These are phyloP conservation scores for Cremastobaeus sp. DNA, from an alignment of 2,888 invertebrate species.

Conservation along the genomic window DNA sequence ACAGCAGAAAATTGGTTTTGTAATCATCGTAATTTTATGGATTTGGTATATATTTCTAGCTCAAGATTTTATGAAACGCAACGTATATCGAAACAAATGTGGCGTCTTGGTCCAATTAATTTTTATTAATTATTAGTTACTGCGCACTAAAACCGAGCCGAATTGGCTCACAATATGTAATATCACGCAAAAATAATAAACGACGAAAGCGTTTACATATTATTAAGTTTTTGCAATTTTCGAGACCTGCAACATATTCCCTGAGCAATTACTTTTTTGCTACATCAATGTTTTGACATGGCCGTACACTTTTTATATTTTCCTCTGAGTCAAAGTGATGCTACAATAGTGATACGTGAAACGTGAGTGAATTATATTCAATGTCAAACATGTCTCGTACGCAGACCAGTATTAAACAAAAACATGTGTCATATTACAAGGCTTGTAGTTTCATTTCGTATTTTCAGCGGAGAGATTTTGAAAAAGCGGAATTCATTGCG, in stretches of 20 bases:
- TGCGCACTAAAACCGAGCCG: too few relatives aligned
- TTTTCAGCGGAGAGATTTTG: too few relatives aligned
- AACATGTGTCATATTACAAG: conserved; percentile 21
- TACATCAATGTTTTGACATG: conserved; percentile 20
- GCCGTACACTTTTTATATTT: conserved; percentile 19
- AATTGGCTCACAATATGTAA: too few relatives aligned
- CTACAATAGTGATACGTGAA: conserved; percentile 35
- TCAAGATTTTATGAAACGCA: too few relatives aligned
- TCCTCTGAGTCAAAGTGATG: conserved; percentile 28
- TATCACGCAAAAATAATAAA: too few relatives aligned
- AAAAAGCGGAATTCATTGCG: too few relatives aligned
- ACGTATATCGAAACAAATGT: too few relatives aligned
- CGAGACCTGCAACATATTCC: conserved; percentile 14
- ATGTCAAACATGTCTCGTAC: conserved; percentile 35
- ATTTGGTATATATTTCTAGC: too few relatives aligned
- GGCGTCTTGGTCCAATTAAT: too few relatives aligned
- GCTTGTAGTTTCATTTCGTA: conserved; percentile 12
- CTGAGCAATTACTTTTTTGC: conserved; percentile 24
- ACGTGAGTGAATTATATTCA: conserved; percentile 47
- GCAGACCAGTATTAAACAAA: conserved; percentile 29
- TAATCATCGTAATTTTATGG: too few relatives aligned
- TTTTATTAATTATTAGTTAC: too few relatives aligned
- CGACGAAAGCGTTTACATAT: too few relatives aligned
- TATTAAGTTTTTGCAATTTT: conserved; percentile 8
- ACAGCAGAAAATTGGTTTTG: not conserved